Base-by-base conservation (phyloP, 2,797 vertebrate genomes). In the Helostoma temminkii region DNA sequence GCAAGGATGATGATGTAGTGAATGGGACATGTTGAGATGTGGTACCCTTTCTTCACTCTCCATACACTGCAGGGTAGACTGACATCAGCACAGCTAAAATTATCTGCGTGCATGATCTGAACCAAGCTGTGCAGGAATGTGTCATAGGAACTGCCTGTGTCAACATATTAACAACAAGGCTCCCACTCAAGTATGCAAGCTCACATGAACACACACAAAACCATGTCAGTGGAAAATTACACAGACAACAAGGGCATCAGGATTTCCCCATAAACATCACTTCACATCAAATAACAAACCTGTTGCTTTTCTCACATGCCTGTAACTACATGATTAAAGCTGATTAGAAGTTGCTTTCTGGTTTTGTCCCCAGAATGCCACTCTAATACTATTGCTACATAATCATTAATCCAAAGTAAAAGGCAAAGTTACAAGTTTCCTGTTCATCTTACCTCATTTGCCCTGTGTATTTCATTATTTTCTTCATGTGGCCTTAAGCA, bases 71-170 rank as follows among this genome's bases (percentile, higher is more conserved):
- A 2, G 19, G 57, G 24, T 52, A 12, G 68, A 76, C 71, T 64
- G 75, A 79, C 82, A 72, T 25, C 46, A 66, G 60, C 28, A 4
- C 22, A 30, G 71, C 82, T 86, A 84, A 84, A 88, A 85, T 83
- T 71, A 88, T 87, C 82, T 54, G 63, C 59, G 24, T 16, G 46
- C 55, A 76, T 50, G 71, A 89, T 84, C 71, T 63, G 69, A 83
- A 80, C 66, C 69, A 66, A 74, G 79, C 84, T 32, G 71, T 57
- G 49, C 57, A 66, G 72, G 81, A 88, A 86, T 79, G 74, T 86
- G 83, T 76, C 77, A 78, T 64, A 84, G 78, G 81, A 89, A 82
- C 77, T 11, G 70, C 53, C 78, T 85, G 81, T 57, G 54, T 84
- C 80, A 84, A 84, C 89, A 86, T 62, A 83, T 74, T 74, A 82